A percentile compares a stretch with the other conserved stretches of the same genome.
Conservation (phyloP, 2,797 vertebrate genomes). For the Nothura maculosa region DNA sequence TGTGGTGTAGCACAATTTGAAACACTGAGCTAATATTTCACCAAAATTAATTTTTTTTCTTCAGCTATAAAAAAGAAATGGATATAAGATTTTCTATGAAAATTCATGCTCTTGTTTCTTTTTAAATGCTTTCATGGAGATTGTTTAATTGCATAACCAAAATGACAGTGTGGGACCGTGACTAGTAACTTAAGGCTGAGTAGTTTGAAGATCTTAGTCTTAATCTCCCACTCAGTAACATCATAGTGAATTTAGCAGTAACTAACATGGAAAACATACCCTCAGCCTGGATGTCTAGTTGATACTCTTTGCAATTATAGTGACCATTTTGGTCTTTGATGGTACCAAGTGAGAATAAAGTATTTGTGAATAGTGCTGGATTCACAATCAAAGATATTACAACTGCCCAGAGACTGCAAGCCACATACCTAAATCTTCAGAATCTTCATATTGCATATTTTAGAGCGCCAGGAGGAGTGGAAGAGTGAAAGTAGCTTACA, state of each 20-base stretch:
- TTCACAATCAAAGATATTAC: neutral
- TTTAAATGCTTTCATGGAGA: neutral
- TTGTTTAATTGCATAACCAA: constrained; percentile 25
- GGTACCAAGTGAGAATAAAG: neutral
- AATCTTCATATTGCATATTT: neutral
- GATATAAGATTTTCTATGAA: neutral
- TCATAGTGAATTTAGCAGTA: constrained; percentile 32
- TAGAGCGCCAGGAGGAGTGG: neutral
- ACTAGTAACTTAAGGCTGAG: constrained; percentile 42
- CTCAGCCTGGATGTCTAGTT: neutral
- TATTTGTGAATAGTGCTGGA: neutral
- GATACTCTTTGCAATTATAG: constrained; percentile 48
- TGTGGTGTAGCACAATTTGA: neutral
- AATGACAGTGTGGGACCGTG: constrained; percentile 26
- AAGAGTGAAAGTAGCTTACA: neutral
- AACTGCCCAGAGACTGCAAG: neutral
- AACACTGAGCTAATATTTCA: neutral
- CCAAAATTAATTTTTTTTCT: neutral
- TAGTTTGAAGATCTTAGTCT: constrained; percentile 28
- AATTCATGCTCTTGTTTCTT: neutral
- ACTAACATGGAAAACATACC: constrained; percentile 48
- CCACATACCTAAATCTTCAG: neutral
- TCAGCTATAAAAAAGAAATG: neutral
- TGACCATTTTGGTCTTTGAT: neutral
- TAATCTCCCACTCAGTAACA: constrained; percentile 6